Evolutionary conservation across 1,140 invertebrate species (phyloP).

Genomic region (Cotesia vestalis): DNA sequence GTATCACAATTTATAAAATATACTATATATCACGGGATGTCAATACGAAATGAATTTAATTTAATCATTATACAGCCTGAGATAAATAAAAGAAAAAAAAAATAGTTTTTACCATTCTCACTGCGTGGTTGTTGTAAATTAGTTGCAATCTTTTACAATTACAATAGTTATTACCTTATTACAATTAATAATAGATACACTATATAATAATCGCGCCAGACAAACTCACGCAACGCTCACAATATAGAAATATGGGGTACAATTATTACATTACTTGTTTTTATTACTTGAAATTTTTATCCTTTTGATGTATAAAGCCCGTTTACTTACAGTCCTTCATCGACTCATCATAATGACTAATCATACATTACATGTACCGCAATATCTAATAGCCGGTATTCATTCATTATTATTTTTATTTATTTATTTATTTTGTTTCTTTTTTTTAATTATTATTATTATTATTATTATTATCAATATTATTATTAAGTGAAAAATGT

Average conservation of each 20-base stretch:
- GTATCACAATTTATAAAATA: conserved; percentile 12
- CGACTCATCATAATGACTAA: conserved; percentile 43
- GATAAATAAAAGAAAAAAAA: conserved; percentile 53
- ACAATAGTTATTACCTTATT: conserved; percentile 57
- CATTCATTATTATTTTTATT: conserved; percentile 47
- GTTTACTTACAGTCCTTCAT: conserved; percentile 21
- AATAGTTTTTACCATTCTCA: conserved; percentile 56
- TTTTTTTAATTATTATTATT: conserved; percentile 3
- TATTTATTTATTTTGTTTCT: conserved; percentile 18
- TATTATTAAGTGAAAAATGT: conserved; percentile 60
- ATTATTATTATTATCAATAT: conserved; percentile 4
- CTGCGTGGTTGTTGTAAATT: conserved; percentile 56
- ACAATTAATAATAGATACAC: conserved; percentile 57
- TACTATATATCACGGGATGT: conserved; percentile 24
- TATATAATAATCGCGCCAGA: conserved; percentile 62
- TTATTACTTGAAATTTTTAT: conserved; percentile 35
- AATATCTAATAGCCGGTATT: conserved; percentile 55
- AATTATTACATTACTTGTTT: conserved; percentile 44
- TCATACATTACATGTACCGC: conserved; percentile 49
- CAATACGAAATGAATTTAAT: conserved; percentile 65
- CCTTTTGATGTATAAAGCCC: conserved; percentile 42
- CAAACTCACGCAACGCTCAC: conserved; percentile 60
- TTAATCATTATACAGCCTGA: conserved; percentile 63
- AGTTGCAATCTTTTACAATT: conserved; percentile 61
- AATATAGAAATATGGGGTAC: conserved; percentile 55